These are phyloP conservation scores for Daboia siamensis DNA, from an alignment of 2,113 vertebrate species.

Conservation along the genomic window DNA sequence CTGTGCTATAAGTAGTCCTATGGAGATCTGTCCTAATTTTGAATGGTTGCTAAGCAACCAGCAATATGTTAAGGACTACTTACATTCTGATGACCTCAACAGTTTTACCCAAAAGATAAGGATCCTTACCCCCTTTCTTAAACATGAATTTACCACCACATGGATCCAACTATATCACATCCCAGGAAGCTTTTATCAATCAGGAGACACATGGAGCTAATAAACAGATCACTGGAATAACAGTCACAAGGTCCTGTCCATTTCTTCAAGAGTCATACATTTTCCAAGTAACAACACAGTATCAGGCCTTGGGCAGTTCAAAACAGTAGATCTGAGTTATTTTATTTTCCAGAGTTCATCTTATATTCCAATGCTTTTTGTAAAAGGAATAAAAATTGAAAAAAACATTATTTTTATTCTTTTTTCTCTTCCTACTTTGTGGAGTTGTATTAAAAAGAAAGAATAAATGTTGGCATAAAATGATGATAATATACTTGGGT, in stretches of 20 bases:
- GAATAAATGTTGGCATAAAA: not conserved
- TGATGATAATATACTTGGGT: not conserved
- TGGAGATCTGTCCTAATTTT: not conserved
- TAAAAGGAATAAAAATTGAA: constrained; percentile 11
- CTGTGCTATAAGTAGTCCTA: not conserved
- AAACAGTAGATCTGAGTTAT: not conserved
- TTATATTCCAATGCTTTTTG: constrained; percentile 20
- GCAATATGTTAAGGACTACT: not conserved
- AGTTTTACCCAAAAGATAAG: not conserved
- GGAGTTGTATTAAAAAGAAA: not conserved
- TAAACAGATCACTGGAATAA: not conserved
- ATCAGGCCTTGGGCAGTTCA: not conserved
- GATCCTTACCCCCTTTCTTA: not conserved
- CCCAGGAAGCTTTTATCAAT: not conserved
- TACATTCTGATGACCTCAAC: not conserved
- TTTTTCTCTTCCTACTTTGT: not conserved
- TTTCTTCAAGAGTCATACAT: not conserved
- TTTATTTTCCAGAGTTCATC: not conserved
- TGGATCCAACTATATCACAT: not conserved
- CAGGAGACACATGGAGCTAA: not conserved
- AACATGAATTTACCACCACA: not conserved
- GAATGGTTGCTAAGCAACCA: not conserved
- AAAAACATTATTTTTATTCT: not conserved
- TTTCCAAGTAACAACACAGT: not conserved
- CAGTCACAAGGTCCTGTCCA: not conserved